phyloP scores from a whole-genome alignment of 2,797 vertebrate genomes.

The Peromyscus aztecus region DNA sequence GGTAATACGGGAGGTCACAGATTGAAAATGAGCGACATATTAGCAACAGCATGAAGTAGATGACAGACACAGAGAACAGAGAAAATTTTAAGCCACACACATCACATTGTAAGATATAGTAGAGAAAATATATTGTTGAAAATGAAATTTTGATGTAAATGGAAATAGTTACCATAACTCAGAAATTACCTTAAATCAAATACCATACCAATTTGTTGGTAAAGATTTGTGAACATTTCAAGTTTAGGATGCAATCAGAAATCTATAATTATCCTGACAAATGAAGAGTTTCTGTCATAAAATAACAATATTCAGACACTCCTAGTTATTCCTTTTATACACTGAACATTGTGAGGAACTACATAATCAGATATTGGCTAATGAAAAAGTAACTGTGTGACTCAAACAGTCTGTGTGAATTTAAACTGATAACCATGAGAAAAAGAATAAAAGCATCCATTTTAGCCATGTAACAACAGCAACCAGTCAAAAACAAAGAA shows the following conservation, averaged over 20 bases:
- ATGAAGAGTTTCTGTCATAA: not conserved
- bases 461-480: not conserved
- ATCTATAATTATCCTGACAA: not conserved
- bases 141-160: not conserved
- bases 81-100: not conserved
- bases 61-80: not conserved
- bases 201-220: not conserved
- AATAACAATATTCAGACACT: not conserved
- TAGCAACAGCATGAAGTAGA: not conserved
- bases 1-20: not conserved
- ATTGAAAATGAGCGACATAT: not conserved
- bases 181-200: not conserved
- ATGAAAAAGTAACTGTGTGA: not conserved
- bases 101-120: not conserved
- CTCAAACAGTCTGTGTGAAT: not conserved
- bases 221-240: not conserved
- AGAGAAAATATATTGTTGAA: constrained; percentile 12
- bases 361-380: not conserved
- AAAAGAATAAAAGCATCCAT: not conserved
- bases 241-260: not conserved
- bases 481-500: not conserved
- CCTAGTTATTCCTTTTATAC: not conserved
- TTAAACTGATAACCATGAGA: not conserved
- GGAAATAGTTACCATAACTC: constrained; percentile 11
- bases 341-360: not conserved